Percentiles rank a stretch among this genome's conserved stretches.
These are phyloP conservation scores for Drymodes brunneopygia DNA, from an alignment of 2,113 vertebrate species.

Conservation along the genomic window DNA sequence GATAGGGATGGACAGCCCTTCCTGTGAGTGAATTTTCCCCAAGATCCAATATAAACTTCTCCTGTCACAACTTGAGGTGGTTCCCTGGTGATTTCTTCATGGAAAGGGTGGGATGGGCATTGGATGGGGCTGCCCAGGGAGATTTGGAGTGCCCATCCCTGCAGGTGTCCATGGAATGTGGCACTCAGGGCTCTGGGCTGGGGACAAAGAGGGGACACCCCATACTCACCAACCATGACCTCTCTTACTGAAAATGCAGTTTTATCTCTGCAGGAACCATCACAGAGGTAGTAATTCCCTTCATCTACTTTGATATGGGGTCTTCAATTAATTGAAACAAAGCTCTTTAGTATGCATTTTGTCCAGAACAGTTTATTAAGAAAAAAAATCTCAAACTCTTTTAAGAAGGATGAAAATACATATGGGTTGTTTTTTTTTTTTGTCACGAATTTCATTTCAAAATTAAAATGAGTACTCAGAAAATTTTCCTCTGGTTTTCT, in stretches of 20 bases:
- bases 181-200: neutral
- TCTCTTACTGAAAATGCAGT: neutral
- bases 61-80: neutral
- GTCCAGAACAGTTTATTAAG: neutral
- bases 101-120: neutral
- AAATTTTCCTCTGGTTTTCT: neutral
- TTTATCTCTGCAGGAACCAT: neutral
- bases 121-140: neutral
- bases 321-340: neutral
- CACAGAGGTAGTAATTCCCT: accelerated
- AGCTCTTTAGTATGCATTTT: neutral
- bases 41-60: neutral
- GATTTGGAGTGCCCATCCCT: no score
- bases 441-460: neutral
- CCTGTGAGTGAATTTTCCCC: neutral
- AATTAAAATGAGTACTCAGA: neutral
- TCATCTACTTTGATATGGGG: neutral
- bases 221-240: accelerated
- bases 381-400: neutral
- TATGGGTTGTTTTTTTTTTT: neutral
- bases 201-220: neutral
- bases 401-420: neutral
- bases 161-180: neutral
- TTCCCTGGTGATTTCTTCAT: neutral
- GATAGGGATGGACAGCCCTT: neutral